Evolutionary conservation across 2,113 vertebrate species (phyloP), one percentile per base, ranked within the genome.

Genomic region (Peromyscus leucopus): DNA sequence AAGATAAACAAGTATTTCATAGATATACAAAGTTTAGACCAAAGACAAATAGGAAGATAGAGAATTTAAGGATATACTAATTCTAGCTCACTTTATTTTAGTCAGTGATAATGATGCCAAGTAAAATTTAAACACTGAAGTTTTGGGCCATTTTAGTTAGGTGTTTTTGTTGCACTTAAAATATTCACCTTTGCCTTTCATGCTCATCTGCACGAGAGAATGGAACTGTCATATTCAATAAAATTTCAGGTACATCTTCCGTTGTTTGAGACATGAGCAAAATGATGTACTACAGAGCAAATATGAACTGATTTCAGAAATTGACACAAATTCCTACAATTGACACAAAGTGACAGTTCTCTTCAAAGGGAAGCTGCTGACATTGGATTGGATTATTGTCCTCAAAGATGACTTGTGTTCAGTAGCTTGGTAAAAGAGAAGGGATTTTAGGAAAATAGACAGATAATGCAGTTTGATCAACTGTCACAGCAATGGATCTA

Each of bases 31-130:
- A 98, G 90, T 97, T 99, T 98, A 98, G 98, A 98, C 98, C 95
- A 98, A 98, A 98, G 98, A 93, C 93, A 97, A n/a, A 90, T 96
- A 97, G 79, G 96, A 97, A 98, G 97, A 98, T 97, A 98, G 98
- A 98, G 95, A 98, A 97, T 97, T 98, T 98, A 96, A 98, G 94
- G 96, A 92, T 97, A 96, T 98, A 92, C 98, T 95, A 97, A 98
- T 97, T 98, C 88, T 61, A 92, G 59, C 16, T 97, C 95, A 97
- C 93, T 97, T 97, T 94, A 95, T 67, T 98, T 97, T 97, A 86
- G 91, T 96, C 91, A 36, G 48, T 94, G 95, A 93, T 97, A 94
- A 97, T 91, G n/a, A 91, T n/a, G 19, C 13, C 67, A 97, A 85
- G 83, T 92, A 72, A 63, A 87, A 94, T 78, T 61, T 76, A 87